Evolutionary conservation across 2,113 vertebrate species (phyloP), one percentile per base, ranked within the genome.

Genomic region (Trogon surrucura): DNA sequence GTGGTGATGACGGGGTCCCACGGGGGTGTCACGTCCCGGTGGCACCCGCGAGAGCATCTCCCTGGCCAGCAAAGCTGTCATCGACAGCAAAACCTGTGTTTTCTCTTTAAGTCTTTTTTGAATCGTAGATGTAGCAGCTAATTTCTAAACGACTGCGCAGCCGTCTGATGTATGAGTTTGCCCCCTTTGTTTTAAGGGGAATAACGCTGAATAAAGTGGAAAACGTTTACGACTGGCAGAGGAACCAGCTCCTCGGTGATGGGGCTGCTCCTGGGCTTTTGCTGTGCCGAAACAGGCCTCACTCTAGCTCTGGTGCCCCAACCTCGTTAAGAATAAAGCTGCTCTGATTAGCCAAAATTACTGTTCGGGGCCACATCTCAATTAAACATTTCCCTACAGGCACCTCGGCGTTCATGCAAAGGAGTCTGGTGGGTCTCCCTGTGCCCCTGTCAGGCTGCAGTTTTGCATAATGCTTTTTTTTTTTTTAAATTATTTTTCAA

Each of bases 391-490:
- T 75, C 75, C 47, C 23, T 0, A 4, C 7, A 9, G 51, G 50
- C 51, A 23, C 29, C 27, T 45, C 0, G 1, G 30, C 53, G 11
- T 22, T 87, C 7, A 11, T 2, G 22, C 1, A 6, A 7, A 29
- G 65, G 44, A 9, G 16, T 27, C 5, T 8, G 48, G 3, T 10
- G 20, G 34, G 14, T 27, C 34, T 84, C 25, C 5, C 11, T 2
- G 20, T 38, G 44, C 38, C 17, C 0, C 0, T 29, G 30, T 27
- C 45, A 25, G 56, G 64, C 78, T 79, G 54, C 22, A 5, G 78
- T 36, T 22, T 38, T 41, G 41, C 7, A 1, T 3, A 1, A 4
- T 2, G 10, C 21, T 18, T 30, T 18, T 16, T 21, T 12, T 0
- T 67, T 57, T 29, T 16, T n/a, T 23, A 41, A 41, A 48, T 26